phyloP scores from a whole-genome alignment of 1,140 invertebrate genomes.

The Wasmannia auropunctata region DNA sequence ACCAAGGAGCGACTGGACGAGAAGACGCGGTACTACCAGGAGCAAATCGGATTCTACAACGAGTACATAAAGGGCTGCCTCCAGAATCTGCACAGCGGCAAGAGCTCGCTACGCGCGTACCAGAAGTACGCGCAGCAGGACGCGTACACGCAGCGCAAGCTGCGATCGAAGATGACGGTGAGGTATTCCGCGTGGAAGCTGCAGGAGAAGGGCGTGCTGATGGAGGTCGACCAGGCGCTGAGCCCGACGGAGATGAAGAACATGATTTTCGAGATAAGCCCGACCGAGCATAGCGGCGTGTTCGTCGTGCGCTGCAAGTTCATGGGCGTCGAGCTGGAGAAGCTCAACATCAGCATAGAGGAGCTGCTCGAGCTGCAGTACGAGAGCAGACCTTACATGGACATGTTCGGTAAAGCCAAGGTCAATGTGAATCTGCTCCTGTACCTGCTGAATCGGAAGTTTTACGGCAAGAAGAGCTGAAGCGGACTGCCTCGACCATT shows the following conservation, averaged over 20 bases:
- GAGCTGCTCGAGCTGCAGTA: slow-evolving; percentile 92
- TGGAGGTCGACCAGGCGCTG: slow-evolving; percentile 90
- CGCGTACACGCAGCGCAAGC: slow-evolving; percentile 83
- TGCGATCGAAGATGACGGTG: slow-evolving; percentile 88
- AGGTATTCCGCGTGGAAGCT: slow-evolving; percentile 91
- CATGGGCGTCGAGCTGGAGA: slow-evolving; percentile 93
- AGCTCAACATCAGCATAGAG: slow-evolving; percentile 91
- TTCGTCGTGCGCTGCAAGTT: slow-evolving; percentile 92
- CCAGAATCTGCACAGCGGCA: slow-evolving; percentile 89
- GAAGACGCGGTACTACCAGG: slow-evolving; percentile 91
- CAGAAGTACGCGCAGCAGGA: slow-evolving; percentile 85
- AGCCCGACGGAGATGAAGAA: slow-evolving; percentile 90
- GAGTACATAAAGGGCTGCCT: slow-evolving; percentile 92
- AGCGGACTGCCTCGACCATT: neutral
- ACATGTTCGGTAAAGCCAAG: slow-evolving; percentile 92
- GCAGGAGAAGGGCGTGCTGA: slow-evolving; percentile 90
- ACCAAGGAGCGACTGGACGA: slow-evolving; percentile 89
- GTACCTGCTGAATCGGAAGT: slow-evolving; percentile 92
- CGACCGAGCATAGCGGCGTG: slow-evolving; percentile 89
- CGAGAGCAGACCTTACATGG: slow-evolving; percentile 91
- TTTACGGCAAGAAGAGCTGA: slow-evolving; percentile 88
- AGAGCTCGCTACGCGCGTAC: slow-evolving; percentile 86
- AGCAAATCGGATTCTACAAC: slow-evolving; percentile 92
- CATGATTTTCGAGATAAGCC: slow-evolving; percentile 91
- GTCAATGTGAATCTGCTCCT: slow-evolving; percentile 93